Percentiles rank a stretch among this genome's conserved stretches.
Conservation (phyloP, 2,888 invertebrate species). For the Exephanes ischioxanthus region DNA sequence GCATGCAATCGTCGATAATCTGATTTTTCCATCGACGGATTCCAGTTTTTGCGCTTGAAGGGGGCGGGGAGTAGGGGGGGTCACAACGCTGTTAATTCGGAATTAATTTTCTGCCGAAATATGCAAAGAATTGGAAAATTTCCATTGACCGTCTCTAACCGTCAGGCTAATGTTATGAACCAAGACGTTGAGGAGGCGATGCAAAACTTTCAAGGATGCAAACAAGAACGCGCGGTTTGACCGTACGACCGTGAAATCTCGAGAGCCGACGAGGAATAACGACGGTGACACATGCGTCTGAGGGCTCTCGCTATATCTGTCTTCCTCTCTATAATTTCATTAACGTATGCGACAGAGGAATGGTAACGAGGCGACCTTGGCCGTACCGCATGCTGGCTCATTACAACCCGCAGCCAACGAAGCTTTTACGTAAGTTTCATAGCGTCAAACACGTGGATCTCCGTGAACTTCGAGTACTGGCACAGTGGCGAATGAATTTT, state of each 20-base stretch:
- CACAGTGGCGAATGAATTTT: slow-evolving; percentile 24
- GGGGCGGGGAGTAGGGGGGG: too few species aligned
- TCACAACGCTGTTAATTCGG: neutral
- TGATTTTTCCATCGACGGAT: neutral
- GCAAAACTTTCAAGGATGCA: neutral
- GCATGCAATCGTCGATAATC: neutral
- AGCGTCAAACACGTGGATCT: slow-evolving; percentile 18
- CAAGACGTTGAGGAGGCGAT: neutral
- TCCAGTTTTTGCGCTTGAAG: too few species aligned
- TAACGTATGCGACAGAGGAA: slow-evolving; percentile 38
- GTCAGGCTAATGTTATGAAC: neutral
- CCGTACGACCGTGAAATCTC: slow-evolving; percentile 31
- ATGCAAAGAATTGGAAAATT: neutral
- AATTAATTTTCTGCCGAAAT: neutral
- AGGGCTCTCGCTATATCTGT: neutral
- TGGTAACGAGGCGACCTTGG: slow-evolving; percentile 61
- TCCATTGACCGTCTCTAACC: too few species aligned
- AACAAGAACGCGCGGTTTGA: neutral
- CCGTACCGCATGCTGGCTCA: slow-evolving; percentile 26
- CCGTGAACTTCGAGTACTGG: slow-evolving; percentile 25
- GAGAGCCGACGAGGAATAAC: slow-evolving; percentile 18
- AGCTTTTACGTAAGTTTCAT: slow-evolving; percentile 50
- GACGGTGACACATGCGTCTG: slow-evolving; percentile 15
- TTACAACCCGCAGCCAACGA: slow-evolving; percentile 23
- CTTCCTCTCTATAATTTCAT: slow-evolving; percentile 58